Evolutionary conservation across 2,797 vertebrate species (phyloP), one percentile per base, ranked within the genome.

Genomic region (Pyrocephalus nanus): DNA sequence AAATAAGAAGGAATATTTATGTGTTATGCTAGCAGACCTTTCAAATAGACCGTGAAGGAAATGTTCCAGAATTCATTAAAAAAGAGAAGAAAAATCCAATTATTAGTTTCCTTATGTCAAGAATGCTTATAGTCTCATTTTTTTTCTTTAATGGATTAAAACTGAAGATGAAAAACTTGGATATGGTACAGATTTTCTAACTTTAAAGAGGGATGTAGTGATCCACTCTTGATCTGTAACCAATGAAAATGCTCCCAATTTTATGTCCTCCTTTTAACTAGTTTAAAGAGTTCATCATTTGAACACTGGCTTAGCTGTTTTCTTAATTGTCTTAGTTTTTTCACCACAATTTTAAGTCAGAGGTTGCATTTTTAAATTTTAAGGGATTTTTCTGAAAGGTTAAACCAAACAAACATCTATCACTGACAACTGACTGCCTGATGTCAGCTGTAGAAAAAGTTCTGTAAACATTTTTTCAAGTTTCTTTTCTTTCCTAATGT

Each of bases 141-240:
- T 51, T 94, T 64, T 90, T 65, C 32, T 77, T 53, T 60, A 88
- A 75, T 38, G 8, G 58, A 90, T 78, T 86, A 90, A 86, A 91
- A 87, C 23, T 69, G 40, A 80, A 92, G 75, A 95, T 75, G 5
- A 92, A 93, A 73, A 88, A 50, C 58, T 65, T 95, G 82, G 91
- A 80, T 32, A 40, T 0, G 1, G 21, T 69, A 69, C 57, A 83
- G 40, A 89, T 90, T 34, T 95, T 94, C 64, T 65, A 32, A 75
- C 72, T 93, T 93, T 83, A 54, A 86, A 71, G 42, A 42, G 70
- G 13, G 30, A 88, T 69, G 29, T 65, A 80, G 16, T 77, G 8
- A 88, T 88, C 29, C 40, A 58, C 22, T 69, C 43, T 81, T 93
- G 57, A 71, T 79, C 54, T 86, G n/a, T 42, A 86, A 88, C 30